Percentiles rank a stretch among this genome's conserved stretches.
These are phyloP conservation scores for Eutolmus rufibarbis DNA, from an alignment of 2,888 invertebrate species.

Conservation along the genomic window DNA sequence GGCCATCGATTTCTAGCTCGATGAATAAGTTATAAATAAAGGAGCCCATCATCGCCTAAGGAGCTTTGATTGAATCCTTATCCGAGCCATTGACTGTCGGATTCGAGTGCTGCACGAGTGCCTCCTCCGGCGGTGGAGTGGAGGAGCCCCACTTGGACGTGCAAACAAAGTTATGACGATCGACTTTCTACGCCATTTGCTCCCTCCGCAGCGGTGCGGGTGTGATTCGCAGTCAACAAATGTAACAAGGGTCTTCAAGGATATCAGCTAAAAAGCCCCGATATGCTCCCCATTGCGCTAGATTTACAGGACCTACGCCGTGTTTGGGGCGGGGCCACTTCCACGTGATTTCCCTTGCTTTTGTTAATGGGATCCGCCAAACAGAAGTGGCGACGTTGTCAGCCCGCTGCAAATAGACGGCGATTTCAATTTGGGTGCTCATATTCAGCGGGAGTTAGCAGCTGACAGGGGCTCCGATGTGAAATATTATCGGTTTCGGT, in stretches of 20 bases:
- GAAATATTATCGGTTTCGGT: not conserved
- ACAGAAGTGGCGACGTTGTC: not conserved
- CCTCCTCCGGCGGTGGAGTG: not conserved
- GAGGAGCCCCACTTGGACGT: not conserved
- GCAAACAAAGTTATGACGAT: not conserved
- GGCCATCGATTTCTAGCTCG: not conserved
- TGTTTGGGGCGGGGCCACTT: not conserved
- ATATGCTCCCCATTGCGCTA: not conserved
- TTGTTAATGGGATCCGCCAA: not conserved
- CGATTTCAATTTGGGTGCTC: not conserved
- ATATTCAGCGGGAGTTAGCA: not conserved
- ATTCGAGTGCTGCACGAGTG: not conserved
- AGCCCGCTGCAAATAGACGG: not conserved
- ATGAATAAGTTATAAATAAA: not conserved
- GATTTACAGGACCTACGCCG: not conserved
- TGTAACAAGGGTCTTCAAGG: not conserved
- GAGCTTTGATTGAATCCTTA: not conserved
- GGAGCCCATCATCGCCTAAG: not conserved
- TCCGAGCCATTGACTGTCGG: not conserved
- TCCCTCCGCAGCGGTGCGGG: not conserved
- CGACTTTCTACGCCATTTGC: not conserved
- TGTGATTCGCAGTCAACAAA: not conserved
- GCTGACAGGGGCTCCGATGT: not conserved
- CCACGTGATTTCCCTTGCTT: not conserved
- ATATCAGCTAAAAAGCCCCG: not conserved